Percentiles rank a stretch among this genome's conserved stretches.
phyloP scores from a whole-genome alignment of 2,113 vertebrate genomes.

The Syngnathus scovelli region DNA sequence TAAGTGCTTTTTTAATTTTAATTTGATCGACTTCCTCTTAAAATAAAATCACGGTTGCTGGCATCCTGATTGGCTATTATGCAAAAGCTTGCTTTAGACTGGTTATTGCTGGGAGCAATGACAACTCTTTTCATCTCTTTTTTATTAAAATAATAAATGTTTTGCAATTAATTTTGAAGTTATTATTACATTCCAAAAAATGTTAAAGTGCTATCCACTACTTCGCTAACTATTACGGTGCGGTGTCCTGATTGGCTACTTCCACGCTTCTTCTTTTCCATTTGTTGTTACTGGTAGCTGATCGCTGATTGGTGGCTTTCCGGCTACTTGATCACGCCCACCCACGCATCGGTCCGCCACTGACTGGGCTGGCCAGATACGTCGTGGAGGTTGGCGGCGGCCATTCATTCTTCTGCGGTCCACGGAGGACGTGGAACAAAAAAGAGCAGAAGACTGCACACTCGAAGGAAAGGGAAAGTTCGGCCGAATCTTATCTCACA shows the following conservation, averaged over 20 bases:
- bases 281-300: not conserved
- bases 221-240: not conserved
- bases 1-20: not conserved
- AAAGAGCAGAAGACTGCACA: not conserved
- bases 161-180: not conserved
- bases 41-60: not conserved
- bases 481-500: not conserved
- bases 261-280: not conserved
- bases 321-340: constrained; percentile 22
- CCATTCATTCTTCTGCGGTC: constrained; percentile 58
- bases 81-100: not conserved
- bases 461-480: not conserved
- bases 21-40: not conserved
- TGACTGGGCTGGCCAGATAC: not conserved
- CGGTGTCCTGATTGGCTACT: not conserved
- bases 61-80: not conserved
- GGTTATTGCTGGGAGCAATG: not conserved
- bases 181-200: too few relatives aligned
- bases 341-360: constrained; percentile 27
- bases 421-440: constrained; percentile 52
- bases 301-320: constrained; percentile 4
- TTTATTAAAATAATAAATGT: too few relatives aligned
- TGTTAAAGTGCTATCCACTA: not conserved
- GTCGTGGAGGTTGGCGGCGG: constrained; percentile 22
- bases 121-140: too few relatives aligned